Percentiles rank a stretch among this genome's conserved stretches.
Evolutionary conservation across 2,113 vertebrate species (phyloP).

Genomic region (Paracanthobrama guichenoti): DNA sequence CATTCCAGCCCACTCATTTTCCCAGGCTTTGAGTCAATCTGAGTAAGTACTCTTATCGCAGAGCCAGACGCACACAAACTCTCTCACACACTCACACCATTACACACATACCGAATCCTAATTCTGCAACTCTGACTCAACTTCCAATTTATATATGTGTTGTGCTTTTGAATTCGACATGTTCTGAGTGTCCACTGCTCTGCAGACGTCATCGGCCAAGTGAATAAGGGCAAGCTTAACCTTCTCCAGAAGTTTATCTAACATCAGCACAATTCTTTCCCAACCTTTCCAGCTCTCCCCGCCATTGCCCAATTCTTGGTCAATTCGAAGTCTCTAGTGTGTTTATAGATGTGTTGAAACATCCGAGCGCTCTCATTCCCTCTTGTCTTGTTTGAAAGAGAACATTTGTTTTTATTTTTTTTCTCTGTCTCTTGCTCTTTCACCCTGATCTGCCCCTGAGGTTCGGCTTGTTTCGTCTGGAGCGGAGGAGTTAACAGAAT

Average conservation of each 20-base stretch:
- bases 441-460: conserved; percentile 57
- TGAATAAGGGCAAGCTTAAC: conserved; percentile 38
- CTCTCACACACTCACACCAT: conserved; percentile 54
- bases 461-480: conserved; percentile 45
- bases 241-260: conserved; percentile 19
- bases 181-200: conserved; percentile 20
- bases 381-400: conserved; percentile 35
- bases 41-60: conserved; percentile 37
- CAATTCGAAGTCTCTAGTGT: conserved; percentile 33
- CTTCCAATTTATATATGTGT: background rate
- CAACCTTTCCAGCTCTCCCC: conserved; percentile 16
- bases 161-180: conserved; percentile 9
- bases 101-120: conserved; percentile 57
- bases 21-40: conserved; percentile 38
- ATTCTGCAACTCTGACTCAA: conserved; percentile 2
- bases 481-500: conserved; percentile 25
- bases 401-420: background rate
- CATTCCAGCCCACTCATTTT: conserved; percentile 51
- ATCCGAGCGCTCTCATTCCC: conserved; percentile 3
- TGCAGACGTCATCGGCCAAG: conserved; percentile 33
- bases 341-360: conserved; percentile 47
- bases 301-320: conserved; percentile 33
- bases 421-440: background rate
- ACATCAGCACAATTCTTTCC: conserved; percentile 40
- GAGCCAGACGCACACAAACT: background rate